These are phyloP conservation scores for Oncorhynchus tshawytscha DNA, from an alignment of 2,113 vertebrate species.

Conservation along the genomic window DNA sequence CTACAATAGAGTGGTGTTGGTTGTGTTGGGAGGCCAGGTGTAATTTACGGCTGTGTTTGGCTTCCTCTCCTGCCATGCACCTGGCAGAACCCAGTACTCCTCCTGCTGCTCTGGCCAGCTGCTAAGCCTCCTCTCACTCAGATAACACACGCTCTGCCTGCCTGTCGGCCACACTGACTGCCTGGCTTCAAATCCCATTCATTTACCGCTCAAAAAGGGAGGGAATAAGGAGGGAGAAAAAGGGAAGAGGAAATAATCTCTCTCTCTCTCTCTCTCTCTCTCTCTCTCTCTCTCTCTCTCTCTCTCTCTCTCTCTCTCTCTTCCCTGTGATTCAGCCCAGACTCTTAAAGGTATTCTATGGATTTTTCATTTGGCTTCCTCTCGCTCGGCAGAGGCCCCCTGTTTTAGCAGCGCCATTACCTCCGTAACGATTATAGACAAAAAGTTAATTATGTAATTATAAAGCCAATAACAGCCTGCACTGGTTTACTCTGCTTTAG, in stretches of 20 bases:
- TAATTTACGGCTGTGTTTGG: conserved; percentile 97
- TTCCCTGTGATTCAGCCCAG: conserved; percentile 72
- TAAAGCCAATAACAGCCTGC: conserved; percentile 99
- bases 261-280: too few relatives aligned
- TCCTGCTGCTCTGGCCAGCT: conserved; percentile 83
- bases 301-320: conserved; percentile 38
- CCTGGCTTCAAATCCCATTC: conserved; percentile 91
- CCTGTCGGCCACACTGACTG: conserved; percentile 46
- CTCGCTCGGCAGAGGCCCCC: conserved; percentile 90
- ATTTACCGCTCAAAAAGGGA: conserved; percentile 89
- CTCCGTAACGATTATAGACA: conserved; percentile 99
- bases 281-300: neutral
- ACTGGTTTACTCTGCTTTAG: conserved; percentile 99
- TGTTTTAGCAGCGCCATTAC: conserved; percentile 99
- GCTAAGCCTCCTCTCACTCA: conserved; percentile 88
- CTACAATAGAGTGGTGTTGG: conserved; percentile 81
- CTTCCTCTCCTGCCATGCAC: conserved; percentile 69
- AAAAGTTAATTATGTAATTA: conserved; percentile 99
- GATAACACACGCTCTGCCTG: conserved; percentile 81
- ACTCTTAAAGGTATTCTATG: conserved; percentile 99
- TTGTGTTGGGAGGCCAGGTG: conserved; percentile 88
- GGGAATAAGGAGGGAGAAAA: conserved; percentile 26
- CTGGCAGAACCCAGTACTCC: conserved; percentile 79
- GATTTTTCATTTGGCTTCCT: conserved; percentile 99
- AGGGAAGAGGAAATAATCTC: conserved; percentile 21